Conservation (phyloP, 2,797 vertebrate genomes). For the Pseudochirops cupreus region DNA sequence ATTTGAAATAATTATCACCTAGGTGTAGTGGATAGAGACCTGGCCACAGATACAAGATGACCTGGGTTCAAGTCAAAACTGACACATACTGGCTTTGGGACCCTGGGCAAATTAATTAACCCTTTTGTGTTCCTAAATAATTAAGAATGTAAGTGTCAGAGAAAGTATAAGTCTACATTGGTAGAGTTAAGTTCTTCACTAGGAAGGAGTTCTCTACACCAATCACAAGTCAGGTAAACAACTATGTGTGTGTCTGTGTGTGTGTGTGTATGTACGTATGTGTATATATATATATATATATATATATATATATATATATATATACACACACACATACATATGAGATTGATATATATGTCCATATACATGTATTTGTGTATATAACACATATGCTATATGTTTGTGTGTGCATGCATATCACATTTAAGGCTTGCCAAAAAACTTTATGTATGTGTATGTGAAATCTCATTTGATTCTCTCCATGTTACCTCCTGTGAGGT, state of each 20-base stretch:
- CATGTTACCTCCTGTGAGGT: background rate
- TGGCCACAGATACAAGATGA: background rate
- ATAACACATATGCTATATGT: too few species aligned
- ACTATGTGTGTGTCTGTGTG: background rate
- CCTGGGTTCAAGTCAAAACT: background rate
- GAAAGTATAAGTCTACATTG: background rate
- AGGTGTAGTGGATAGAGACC: background rate
- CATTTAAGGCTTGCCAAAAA: background rate
- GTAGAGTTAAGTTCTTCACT: background rate
- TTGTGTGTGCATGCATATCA: too few species aligned
- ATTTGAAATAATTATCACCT: background rate
- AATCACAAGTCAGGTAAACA: background rate
- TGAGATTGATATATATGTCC: background rate
- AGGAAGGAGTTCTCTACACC: background rate
- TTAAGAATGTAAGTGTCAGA: background rate
- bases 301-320: background rate
- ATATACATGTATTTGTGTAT: too few species aligned
- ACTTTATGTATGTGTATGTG: background rate
- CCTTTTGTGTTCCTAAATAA: background rate
- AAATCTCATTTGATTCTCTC: background rate
- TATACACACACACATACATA: too few species aligned
- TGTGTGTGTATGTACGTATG: too few species aligned
- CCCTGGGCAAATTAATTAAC: background rate
- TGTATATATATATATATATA: background rate
- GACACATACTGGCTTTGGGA: background rate